Percentiles rank a stretch among this genome's conserved stretches.
phyloP scores from a whole-genome alignment of 2,797 vertebrate genomes.

The Lutjanus campechanus region DNA sequence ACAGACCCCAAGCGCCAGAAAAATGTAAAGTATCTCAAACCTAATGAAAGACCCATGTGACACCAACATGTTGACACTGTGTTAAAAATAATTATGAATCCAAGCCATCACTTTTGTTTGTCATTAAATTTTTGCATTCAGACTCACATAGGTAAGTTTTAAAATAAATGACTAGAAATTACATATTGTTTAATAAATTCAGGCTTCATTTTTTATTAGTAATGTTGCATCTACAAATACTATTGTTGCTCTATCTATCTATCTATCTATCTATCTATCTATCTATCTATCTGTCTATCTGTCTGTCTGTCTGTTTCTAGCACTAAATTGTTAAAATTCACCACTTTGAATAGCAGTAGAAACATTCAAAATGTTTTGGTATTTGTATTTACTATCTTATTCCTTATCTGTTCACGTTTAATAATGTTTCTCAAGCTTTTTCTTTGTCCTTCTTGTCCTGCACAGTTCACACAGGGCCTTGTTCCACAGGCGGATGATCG shows the following conservation, averaged over 20 bases:
- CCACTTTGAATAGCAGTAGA: too few species aligned
- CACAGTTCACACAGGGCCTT: constrained; percentile 74
- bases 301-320: background rate
- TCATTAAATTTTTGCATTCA: background rate
- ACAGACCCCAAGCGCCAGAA: constrained; percentile 92
- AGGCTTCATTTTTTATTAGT: background rate
- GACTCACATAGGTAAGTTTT: background rate
- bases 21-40: constrained; percentile 86
- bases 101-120: background rate
- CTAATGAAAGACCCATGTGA: background rate
- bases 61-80: background rate
- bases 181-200: background rate
- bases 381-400: background rate
- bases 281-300: background rate
- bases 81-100: background rate
- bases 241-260: background rate
- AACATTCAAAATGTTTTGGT: background rate
- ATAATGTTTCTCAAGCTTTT: background rate
- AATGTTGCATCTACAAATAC: background rate
- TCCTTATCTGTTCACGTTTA: background rate
- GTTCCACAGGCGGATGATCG: constrained; percentile 95
- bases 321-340: background rate
- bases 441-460: constrained; percentile 13
- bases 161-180: background rate
- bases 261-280: background rate